Evolutionary conservation across 1,140 invertebrate species (phyloP), one percentile per base, ranked within the genome.

Genomic region (Xylocopa sonorina): DNA sequence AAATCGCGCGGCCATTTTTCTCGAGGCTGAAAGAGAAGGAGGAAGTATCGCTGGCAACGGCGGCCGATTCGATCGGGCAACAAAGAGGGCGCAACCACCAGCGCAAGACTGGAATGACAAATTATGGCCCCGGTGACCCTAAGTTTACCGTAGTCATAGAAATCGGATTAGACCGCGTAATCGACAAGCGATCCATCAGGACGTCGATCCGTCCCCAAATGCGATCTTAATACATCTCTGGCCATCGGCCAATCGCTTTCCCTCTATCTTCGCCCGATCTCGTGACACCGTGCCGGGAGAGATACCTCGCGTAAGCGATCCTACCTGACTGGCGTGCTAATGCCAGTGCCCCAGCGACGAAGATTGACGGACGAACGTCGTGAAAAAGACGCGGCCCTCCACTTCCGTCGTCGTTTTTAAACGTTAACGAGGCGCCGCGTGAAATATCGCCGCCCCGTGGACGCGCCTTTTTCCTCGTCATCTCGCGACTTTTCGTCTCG

Each of bases 171-270:
- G 77, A 58, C 41, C 69, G 51, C 76, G 77, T 88, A 86, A 88
- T 83, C 76, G 78, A 82, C 62, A 27, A 82, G 53, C 83, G 71
- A 88, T 88, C 83, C 71, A 82, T 88, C 87, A 88, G 66, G 78
- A 72, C 62, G 75, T 38, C 77, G 55, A 83, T 68, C 58, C 58
- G 50, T 64, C 48, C 50, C 53, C 55, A 87, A 85, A 86, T 80
- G 60, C 78, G 74, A 88, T 86, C 82, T 87, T 88, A 85, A 88
- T 88, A 82, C 67, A 78, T 63, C 83, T 63, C 83, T 76, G 74
- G 80, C 77, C 60, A 77, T 50, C 57, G 60, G 69, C 78, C 86
- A 83, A 88, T 80, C 53, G 73, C 74, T 60, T 74, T 41, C 57
- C 68, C 76, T 78, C 67, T 85, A 62, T 55, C 75, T 79, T 79